Base-by-base conservation (phyloP, 2,888 invertebrate species). In the Pantelozetes paolii region DNA sequence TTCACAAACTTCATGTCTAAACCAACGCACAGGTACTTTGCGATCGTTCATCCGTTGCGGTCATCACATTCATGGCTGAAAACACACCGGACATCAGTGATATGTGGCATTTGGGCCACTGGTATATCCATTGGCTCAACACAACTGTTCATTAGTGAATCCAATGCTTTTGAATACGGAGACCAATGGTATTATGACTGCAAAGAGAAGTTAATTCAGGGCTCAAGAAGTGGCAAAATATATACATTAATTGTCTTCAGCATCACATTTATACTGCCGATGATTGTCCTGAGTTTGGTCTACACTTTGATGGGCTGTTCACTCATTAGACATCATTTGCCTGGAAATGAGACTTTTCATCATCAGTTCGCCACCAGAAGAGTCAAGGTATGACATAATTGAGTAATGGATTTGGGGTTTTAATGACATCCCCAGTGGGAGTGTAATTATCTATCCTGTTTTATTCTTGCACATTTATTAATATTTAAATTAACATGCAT, bases 331-430 rank as follows among this genome's bases (percentile, higher is more conserved):
- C 79, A 83, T 36, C 81, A 80, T 20, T 78, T 82, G 0, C 84
- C 84, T 0, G 84, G 84, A 26, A 83, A 84, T 76, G 83, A 83
- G 0, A 78, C 78, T 23, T 76, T 84, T 59, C 84, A 84, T 77
- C 79, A 80, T 23, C 80, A 81, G 2, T 83, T 83, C 75, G 79
- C 83, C n/a, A n/a, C 67, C n/a, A 67, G 32, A 42, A n/a, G 67
- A 32, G 36, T 67, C 11, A 67, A 67, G 67, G 54, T 54, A 6
- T 20, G 20, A 50, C 8, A 50, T 20, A 20, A 50, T 45, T 45
- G 45, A 2, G 15, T 2, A 45, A 45, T n/a, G n/a, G n/a, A n/a
- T n/a, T n/a, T n/a, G n/a, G n/a, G n/a, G n/a, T n/a, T n/a, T n/a
- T n/a, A n/a, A n/a, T n/a, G n/a, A n/a, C n/a, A n/a, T n/a, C n/a